Conservation (phyloP, 2,888 invertebrate genomes). For the Hyles lineata region DNA sequence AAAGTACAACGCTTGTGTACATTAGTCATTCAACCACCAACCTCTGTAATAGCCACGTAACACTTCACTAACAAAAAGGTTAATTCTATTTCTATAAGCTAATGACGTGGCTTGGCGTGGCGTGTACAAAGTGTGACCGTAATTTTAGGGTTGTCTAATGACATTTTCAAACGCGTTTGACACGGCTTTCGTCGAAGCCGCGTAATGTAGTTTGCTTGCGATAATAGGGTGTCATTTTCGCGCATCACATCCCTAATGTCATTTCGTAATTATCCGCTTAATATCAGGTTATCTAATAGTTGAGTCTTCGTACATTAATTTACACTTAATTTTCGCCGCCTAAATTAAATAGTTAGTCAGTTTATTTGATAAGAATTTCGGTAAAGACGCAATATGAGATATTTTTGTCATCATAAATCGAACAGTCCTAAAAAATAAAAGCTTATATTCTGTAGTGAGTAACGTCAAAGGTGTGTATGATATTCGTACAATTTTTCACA, state of each 20-base stretch:
- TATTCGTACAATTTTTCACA: too few species aligned
- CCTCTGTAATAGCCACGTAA: neutral
- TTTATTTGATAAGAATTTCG: neutral
- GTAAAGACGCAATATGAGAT: too few species aligned
- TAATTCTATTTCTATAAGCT: neutral
- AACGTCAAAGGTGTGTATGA: too few species aligned
- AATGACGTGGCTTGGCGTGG: conserved; percentile 8
- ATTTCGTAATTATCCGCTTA: conserved; percentile 25
- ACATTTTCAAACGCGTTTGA: conserved; percentile 66
- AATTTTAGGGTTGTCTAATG: conserved; percentile 55
- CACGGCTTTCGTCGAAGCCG: conserved; percentile 70
- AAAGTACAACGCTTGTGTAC: neutral
- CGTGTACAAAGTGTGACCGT: conserved; percentile 31
- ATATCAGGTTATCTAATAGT: neutral
- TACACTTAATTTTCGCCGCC: neutral
- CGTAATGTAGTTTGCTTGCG: conserved; percentile 74
- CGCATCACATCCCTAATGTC: conserved; percentile 52
- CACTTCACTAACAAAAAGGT: neutral
- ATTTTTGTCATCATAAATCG: too few species aligned
- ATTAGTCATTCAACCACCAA: neutral
- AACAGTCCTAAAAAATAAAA: too few species aligned
- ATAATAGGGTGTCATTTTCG: conserved; percentile 75
- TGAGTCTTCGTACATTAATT: conserved; percentile 3
- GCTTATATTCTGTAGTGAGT: too few species aligned
- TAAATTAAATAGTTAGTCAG: neutral